Conservation (phyloP, 1,140 invertebrate genomes). For the Aphidius ervi region DNA sequence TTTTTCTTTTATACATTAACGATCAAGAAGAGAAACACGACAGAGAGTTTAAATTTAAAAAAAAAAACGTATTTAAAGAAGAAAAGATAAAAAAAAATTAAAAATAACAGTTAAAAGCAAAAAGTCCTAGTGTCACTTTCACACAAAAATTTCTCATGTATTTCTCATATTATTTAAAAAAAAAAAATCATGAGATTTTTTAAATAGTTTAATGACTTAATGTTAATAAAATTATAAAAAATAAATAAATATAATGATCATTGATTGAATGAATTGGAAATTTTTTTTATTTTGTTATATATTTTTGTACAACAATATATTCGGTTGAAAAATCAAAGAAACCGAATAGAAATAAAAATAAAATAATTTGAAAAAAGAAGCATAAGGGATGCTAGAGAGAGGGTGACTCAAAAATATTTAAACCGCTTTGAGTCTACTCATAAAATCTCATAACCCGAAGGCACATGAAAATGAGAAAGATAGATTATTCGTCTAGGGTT, state of each 20-base stretch:
- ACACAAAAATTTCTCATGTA: not conserved
- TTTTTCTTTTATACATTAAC: constrained; percentile 26
- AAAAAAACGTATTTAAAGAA: constrained; percentile 26
- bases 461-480: constrained; percentile 19
- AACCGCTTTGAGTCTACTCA: constrained; percentile 49
- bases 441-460: constrained; percentile 53
- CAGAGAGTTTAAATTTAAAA: not conserved
- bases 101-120: not conserved
- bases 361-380: constrained; percentile 20
- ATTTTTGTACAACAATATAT: no score
- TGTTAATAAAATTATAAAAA: no score
- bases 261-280: no score
- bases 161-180: not conserved
- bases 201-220: not conserved
- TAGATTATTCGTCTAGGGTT: no score
- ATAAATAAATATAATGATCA: no score
- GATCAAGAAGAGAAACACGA: constrained; percentile 19
- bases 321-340: no score
- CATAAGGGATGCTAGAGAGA: constrained; percentile 8
- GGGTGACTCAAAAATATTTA: constrained; percentile 26
- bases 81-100: constrained; percentile 7
- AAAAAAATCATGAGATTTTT: not conserved
- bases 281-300: no score
- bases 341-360: not conserved
- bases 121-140: constrained; percentile 12